Base-by-base conservation (phyloP, 1,140 invertebrate species). In the Caenorhabditis remanei region DNA sequence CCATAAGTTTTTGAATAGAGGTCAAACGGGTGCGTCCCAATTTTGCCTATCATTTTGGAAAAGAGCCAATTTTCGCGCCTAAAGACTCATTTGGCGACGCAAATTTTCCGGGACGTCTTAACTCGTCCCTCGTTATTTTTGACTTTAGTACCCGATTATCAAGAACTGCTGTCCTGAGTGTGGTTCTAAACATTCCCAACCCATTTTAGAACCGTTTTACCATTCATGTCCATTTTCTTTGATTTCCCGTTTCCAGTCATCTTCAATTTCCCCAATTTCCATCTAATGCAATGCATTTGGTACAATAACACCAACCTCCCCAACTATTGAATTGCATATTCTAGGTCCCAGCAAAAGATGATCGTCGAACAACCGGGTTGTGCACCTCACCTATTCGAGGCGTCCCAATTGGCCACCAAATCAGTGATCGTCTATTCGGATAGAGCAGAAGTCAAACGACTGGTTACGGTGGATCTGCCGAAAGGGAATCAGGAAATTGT, bases 371-470 rank as follows among this genome's bases (percentile, higher is more conserved):
- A 48, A 24, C 71, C 71, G 71, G 71, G 71, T 50, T 79, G 71
- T 79, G 46, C 71, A 43, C 71, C 71, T 48, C 85, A 86, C 53
- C 41, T 83, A 21, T 71, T 92, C 58, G 91, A 90, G 41, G 90
- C 89, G 8, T 56, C 58, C 16, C 85, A 90, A 19, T 75, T 92
- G 79, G 87, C 89, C 41, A 90, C 90, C 6, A 92, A 92, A 75
- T 87, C 87, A 24, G 91, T 92, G 9, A 90, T 92, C 41, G 91
- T 92, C 13, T 92, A 90, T 85, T 61, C 86, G n/a, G 91, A 92
- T 43, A 67, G 91, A 58, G 91, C 91, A 5, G 91, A 92, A 88
- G 91, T 88, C 7, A 93, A 92, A 71, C 86, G 92, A 14, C 21
- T 88, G 24, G 61, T 92, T 19, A 84, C 55, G 8, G 83, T 90